Evolutionary conservation across 1,140 invertebrate species (phyloP), one percentile per base, ranked within the genome.

Genomic region (Conopomorpha cramerella): DNA sequence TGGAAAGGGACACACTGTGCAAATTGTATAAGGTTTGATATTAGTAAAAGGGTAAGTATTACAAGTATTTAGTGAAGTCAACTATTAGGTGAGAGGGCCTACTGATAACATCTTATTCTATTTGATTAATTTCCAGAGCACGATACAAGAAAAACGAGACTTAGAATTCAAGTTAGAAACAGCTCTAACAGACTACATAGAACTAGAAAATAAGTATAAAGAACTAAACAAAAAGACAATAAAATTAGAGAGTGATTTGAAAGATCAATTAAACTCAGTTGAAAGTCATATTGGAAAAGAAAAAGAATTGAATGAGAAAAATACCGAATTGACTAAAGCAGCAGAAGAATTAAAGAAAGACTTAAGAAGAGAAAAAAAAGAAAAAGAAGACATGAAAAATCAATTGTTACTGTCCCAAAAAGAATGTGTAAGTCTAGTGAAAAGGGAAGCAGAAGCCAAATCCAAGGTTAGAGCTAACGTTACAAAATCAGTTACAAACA

Each of bases 141-240:
- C 40, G n/a, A 51, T 39, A 25, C 51, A 54, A 43, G 54, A 64
- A 33, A 64, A 46, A 31, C 51, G 59, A 42, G 58, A 61, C 23
- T 46, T 72, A 33, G 58, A 67, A 43, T 34, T 71, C 2, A 72
- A 72, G 45, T 42, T 73, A 13, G 60, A 71, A 45, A 63, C 67
- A 29, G 57, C 71, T n/a, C 16, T 70, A 37, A 45, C 51, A 14
- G 70, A 74, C 28, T 74, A 70, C 28, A 43, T 74, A n/a, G 64
- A 74, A 42, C 34, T 73, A 34, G 66, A 73, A 63, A 37, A 41
- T 0, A 66, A 66, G 58, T 64, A 77, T 49, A 79, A 73, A 49
- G 55, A 65, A 39, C 7, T 76, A 45, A 34, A 55, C 40, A 17
- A 52, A 38, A 65, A 67, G 43, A 28, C 63, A 43, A 44, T 51